Evolutionary conservation across 1,140 invertebrate species (phyloP).

Genomic region (Macrotrachela quadricornifera): DNA sequence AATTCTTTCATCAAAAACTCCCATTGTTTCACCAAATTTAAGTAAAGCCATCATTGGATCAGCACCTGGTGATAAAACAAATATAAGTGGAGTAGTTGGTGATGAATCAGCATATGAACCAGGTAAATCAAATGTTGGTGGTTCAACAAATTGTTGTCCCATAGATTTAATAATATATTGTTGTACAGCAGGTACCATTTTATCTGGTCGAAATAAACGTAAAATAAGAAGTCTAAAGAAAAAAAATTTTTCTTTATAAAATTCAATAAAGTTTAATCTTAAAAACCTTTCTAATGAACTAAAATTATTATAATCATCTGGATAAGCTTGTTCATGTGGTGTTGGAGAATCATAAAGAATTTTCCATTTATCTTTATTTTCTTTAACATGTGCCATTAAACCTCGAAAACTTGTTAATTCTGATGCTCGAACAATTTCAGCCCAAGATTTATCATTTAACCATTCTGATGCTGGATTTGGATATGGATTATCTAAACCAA

Average conservation of each 20-base stretch:
- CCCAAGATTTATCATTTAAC: slow-evolving; percentile 55
- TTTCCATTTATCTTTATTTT: slow-evolving; percentile 47
- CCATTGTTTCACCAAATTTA: slow-evolving; percentile 55
- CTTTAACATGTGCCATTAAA: slow-evolving; percentile 18
- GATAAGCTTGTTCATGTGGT: slow-evolving; percentile 41
- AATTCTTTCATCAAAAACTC: slow-evolving; percentile 54
- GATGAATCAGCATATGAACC: slow-evolving; percentile 26
- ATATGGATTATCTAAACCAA: slow-evolving; percentile 52
- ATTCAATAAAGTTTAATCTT: too few relatives aligned
- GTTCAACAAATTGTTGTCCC: slow-evolving; percentile 25
- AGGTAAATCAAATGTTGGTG: slow-evolving; percentile 30
- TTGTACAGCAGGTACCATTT: slow-evolving; percentile 28
- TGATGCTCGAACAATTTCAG: slow-evolving; percentile 53
- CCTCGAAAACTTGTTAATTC: slow-evolving; percentile 29
- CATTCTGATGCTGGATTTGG: slow-evolving; percentile 41
- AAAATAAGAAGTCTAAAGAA: slow-evolving; percentile 19
- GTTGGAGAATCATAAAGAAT: slow-evolving; percentile 36
- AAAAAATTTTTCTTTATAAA: too few relatives aligned
- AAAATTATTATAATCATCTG: slow-evolving; percentile 40
- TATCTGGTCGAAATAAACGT: slow-evolving; percentile 27
- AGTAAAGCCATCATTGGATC: slow-evolving; percentile 58
- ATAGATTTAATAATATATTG: slow-evolving; percentile 23
- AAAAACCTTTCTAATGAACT: slow-evolving; percentile 45
- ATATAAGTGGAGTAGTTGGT: slow-evolving; percentile 25
- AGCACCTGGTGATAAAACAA: slow-evolving; percentile 35